These are phyloP conservation scores for Myrmophylax atrothorax DNA, from an alignment of 2,113 vertebrate genomes.

Conservation along the genomic window DNA sequence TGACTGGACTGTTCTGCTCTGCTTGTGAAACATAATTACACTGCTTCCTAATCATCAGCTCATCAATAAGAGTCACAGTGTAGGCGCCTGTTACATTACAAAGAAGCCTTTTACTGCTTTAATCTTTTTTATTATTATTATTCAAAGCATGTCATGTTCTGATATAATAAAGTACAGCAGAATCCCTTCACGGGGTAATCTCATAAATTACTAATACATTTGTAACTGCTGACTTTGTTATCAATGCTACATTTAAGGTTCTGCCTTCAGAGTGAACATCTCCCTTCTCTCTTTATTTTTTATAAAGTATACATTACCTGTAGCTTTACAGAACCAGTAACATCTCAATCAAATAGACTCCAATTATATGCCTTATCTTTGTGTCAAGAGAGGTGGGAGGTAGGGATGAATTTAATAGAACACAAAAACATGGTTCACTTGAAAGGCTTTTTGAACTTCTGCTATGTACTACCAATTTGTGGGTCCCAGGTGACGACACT, in stretches of 20 bases:
- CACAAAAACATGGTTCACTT: not conserved
- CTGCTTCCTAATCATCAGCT: constrained; percentile 71
- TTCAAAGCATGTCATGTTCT: constrained; percentile 76
- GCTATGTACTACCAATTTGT: not conserved
- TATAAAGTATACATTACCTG: not conserved
- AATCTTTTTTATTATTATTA: constrained; percentile 76
- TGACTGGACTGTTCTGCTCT: constrained; percentile 73
- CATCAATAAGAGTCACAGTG: constrained; percentile 73
- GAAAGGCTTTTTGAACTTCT: not conserved
- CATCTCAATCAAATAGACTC: not conserved
- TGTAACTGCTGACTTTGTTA: constrained; percentile 57
- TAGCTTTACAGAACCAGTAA: not conserved
- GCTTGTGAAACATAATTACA: constrained; percentile 75
- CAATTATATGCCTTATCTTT: not conserved
- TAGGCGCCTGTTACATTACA: constrained; percentile 73
- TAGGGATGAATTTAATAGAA: not conserved
- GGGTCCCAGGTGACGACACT: not conserved
- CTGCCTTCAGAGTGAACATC: constrained; percentile 3
- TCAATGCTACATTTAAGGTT: constrained; percentile 33
- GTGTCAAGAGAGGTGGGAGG: not conserved
- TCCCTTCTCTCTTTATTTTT: not conserved
- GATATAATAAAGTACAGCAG: constrained; percentile 70
- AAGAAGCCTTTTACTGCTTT: constrained; percentile 79
- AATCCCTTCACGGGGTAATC: constrained; percentile 25
- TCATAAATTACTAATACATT: constrained; percentile 67